Percentiles rank a stretch among this genome's conserved stretches.
phyloP scores from a whole-genome alignment of 2,888 invertebrate species.

The Xylota sylvarum region DNA sequence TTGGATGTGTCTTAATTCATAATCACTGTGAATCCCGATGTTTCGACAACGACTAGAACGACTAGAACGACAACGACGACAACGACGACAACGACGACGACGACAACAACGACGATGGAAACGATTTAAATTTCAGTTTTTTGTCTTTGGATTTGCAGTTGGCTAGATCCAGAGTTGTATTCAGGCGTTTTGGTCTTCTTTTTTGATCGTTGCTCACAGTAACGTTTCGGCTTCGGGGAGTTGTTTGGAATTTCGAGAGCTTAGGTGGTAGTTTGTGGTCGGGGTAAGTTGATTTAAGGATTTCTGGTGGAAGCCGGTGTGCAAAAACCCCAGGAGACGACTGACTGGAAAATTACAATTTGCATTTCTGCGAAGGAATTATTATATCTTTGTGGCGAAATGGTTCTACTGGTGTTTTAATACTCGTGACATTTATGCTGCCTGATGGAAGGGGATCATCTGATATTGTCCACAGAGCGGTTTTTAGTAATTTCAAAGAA shows the following conservation, averaged over 20 bases:
- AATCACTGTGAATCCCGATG: conserved; percentile 75
- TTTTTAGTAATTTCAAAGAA: background rate
- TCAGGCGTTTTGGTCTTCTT: conserved; percentile 34
- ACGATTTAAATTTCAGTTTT: conserved; percentile 70
- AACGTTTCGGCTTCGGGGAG: conserved; percentile 44
- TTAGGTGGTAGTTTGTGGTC: conserved; percentile 42
- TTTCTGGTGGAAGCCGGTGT: conserved; percentile 49
- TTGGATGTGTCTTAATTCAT: conserved; percentile 76
- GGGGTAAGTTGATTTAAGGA: conserved; percentile 75
- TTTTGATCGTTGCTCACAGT: conserved; percentile 59
- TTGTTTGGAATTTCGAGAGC: conserved; percentile 53
- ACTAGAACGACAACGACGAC: conserved; percentile 38
- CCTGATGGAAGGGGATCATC: conserved; percentile 8
- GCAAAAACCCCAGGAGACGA: conserved; percentile 62
- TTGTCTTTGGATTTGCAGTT: conserved; percentile 57
- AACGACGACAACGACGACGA: conserved; percentile 29
- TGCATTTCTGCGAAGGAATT: conserved; percentile 64
- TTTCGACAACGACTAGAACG: conserved; percentile 70
- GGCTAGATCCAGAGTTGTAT: conserved; percentile 49
- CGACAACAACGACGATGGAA: conserved; percentile 42
- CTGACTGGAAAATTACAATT: conserved; percentile 75
- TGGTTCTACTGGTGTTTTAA: conserved; percentile 8
- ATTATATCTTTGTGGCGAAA: conserved; percentile 60
- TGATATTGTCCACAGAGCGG: background rate
- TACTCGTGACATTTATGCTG: conserved; percentile 50